Percentiles rank a stretch among this genome's conserved stretches.
phyloP scores from a whole-genome alignment of 2,888 invertebrate genomes.

The Sarcophaga caerulescens region DNA sequence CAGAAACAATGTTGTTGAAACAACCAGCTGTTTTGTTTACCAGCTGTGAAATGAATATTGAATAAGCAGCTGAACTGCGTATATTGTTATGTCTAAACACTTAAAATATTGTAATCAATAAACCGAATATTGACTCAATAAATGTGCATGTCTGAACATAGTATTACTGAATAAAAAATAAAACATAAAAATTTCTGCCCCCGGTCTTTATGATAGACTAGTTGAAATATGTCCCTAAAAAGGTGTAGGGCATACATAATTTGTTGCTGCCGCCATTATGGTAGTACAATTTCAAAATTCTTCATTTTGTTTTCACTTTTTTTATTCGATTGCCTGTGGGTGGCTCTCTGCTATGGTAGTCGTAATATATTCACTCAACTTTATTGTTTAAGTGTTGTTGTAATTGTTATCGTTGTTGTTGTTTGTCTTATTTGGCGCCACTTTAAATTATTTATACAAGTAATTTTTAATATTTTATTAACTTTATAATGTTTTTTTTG shows the following conservation, averaged over 20 bases:
- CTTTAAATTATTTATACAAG: slow-evolving; percentile 70
- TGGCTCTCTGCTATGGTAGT: slow-evolving; percentile 30
- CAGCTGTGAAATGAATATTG: too few relatives aligned
- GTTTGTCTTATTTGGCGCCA: slow-evolving; percentile 71
- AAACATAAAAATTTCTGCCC: too few relatives aligned
- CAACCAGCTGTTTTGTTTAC: too few relatives aligned
- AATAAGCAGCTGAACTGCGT: too few relatives aligned
- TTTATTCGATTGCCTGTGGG: slow-evolving; percentile 23
- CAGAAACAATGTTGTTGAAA: too few relatives aligned
- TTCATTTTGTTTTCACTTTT: not conserved
- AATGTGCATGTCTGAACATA: too few relatives aligned
- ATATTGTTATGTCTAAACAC: too few relatives aligned
- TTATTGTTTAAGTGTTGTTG: not conserved
- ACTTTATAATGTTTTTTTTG: not conserved
- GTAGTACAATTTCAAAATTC: not conserved
- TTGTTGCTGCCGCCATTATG: not conserved
- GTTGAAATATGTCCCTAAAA: too few relatives aligned
- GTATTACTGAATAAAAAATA: too few relatives aligned
- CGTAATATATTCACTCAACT: not conserved
- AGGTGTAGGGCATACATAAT: not conserved
- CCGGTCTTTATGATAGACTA: accelerated
- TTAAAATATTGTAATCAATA: too few relatives aligned
- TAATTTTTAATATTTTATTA: slow-evolving; percentile 78
- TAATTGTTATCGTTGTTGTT: slow-evolving; percentile 66
- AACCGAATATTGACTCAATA: too few relatives aligned